Evolutionary conservation across 1,140 invertebrate genomes (phyloP), one percentile per base, ranked within the genome.

Genomic region (Drosophila seguyi): DNA sequence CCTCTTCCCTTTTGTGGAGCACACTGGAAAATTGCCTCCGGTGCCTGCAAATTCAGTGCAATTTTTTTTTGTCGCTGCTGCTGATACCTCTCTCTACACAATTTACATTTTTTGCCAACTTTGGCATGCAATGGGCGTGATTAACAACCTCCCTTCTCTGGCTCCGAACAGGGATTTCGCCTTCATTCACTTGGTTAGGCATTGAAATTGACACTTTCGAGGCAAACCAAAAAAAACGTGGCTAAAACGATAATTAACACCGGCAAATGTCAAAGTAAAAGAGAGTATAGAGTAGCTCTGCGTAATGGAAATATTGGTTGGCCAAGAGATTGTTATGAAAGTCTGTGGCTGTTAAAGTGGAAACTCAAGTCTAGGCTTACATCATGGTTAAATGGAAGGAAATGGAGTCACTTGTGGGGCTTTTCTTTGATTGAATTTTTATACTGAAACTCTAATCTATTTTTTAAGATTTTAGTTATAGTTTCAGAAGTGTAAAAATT

Each of bases 21-120:
- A 16, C 4, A 53, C 42, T 73, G 83, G 83, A 88, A 88, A 87
- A 88, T 84, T 87, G 84, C 83, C 83, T 87, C 84, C 84, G 83
- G 83, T 83, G 44, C 53, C 53, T 57, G 61, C 75, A 67, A 81
- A 58, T 75, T 48, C 48, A 80, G 34, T 84, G 81, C 76, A 84
- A 57, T 84, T 84, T 53, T 84, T 84, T 53, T 52, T 20, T 50
- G 50, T 53, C 31, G 18, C 31, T 60, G 18, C n/a, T n/a, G n/a
- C 20, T 56, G 56, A 38, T 50, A 47, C 39, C 45, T 57, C 71
- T 57, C 71, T 71, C 58, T 63, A 58, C 48, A 79, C 45, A 79
- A 75, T 87, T 88, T 83, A 61, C 80, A 86, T 88, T 83, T 86
- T 62, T 82, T 48, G 18, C 45, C 55, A 50, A 58, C 62, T 50